phyloP scores from a whole-genome alignment of 2,113 vertebrate species.

The Pluvialis apricaria region DNA sequence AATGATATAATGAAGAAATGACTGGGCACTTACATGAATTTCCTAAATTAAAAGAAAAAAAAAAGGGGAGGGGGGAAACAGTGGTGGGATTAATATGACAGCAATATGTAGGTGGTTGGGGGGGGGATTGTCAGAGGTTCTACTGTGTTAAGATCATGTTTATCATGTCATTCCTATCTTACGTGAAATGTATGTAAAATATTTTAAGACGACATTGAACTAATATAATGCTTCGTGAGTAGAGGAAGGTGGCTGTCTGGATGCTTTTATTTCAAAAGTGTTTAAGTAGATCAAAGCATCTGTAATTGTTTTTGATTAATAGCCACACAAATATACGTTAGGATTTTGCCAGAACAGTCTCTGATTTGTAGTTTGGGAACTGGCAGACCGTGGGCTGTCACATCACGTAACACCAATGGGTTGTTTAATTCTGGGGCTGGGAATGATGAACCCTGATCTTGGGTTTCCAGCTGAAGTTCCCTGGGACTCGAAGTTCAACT shows the following conservation, averaged over 20 bases:
- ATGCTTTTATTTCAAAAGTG: background rate
- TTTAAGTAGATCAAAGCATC: background rate
- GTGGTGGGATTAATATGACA: background rate
- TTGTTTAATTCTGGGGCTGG: background rate
- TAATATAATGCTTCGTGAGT: background rate
- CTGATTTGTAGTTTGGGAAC: background rate
- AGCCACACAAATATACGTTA: background rate
- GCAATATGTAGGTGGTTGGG: background rate
- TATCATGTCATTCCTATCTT: background rate
- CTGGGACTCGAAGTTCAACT: background rate
- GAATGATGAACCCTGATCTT: background rate
- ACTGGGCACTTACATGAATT: background rate
- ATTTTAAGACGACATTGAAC: background rate
- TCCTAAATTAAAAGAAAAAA: background rate
- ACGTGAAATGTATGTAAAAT: background rate
- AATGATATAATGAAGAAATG: background rate
- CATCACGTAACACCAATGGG: accelerated
- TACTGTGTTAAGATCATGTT: background rate
- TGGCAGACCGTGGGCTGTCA: background rate
- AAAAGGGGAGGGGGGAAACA: too few species aligned
- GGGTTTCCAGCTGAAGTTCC: background rate
- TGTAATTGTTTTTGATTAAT: background rate
- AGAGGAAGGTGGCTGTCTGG: background rate
- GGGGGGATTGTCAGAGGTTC: background rate
- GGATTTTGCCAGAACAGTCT: background rate